A percentile compares a stretch with the other conserved stretches of the same genome.
These are phyloP conservation scores for Melanotaenia boesemani DNA, from an alignment of 2,797 vertebrate genomes.

Conservation along the genomic window DNA sequence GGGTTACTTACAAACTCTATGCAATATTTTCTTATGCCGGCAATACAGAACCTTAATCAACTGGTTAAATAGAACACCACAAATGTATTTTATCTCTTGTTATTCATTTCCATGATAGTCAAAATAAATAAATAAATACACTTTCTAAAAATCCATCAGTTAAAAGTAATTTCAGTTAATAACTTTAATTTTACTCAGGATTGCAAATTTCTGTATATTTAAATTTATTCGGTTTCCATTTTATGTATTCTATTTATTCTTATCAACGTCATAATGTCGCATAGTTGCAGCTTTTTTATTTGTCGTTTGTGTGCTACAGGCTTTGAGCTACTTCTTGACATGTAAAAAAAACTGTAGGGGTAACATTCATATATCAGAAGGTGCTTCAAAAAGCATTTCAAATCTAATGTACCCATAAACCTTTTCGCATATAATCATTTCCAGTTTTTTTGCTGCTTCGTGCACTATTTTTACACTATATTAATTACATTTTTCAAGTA, in stretches of 20 bases:
- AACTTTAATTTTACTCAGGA: neutral
- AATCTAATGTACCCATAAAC: neutral
- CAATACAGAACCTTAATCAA: neutral
- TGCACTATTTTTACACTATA: neutral
- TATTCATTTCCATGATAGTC: neutral
- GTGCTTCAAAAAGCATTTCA: neutral
- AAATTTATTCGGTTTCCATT: neutral
- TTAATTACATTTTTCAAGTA: neutral
- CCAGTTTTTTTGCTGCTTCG: neutral
- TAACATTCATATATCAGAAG: neutral
- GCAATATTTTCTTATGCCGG: neutral
- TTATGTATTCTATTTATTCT: no score
- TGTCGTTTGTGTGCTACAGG: neutral
- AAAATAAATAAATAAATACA: neutral
- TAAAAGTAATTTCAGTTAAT: no score
- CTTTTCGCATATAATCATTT: no score
- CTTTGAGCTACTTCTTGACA: neutral
- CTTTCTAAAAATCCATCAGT: neutral
- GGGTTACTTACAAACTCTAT: neutral
- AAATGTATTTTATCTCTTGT: neutral
- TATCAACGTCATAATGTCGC: neutral
- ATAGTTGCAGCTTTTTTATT: neutral
- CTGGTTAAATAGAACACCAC: neutral
- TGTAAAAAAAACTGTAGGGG: neutral
- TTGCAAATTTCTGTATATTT: neutral